phyloP scores from a whole-genome alignment of 2,888 invertebrate genomes.

The Synanthedon andrenaeformis region DNA sequence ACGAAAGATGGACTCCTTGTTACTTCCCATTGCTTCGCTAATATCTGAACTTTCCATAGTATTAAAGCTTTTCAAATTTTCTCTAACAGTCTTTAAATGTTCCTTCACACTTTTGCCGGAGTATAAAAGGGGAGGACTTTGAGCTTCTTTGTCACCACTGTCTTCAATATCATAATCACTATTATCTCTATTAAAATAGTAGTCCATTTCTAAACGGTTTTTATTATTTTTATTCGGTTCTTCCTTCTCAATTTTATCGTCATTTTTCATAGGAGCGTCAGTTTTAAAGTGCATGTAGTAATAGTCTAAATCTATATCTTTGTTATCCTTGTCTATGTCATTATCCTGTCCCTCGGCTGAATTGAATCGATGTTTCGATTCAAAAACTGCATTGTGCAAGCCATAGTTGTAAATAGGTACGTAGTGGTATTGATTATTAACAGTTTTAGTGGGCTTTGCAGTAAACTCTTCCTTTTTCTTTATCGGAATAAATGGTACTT shows the following conservation, averaged over 20 bases:
- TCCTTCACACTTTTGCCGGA: neutral
- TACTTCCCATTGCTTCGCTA: no score
- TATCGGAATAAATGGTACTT: conserved; percentile 8
- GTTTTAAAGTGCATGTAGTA: neutral
- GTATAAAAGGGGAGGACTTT: neutral
- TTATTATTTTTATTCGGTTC: no score
- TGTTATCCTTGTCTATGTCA: neutral
- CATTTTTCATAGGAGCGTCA: no score
- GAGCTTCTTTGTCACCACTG: neutral
- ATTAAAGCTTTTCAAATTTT: neutral
- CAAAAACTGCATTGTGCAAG: conserved; percentile 31
- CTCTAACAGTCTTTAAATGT: neutral
- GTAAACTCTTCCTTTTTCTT: conserved; percentile 1
- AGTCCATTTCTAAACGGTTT: conserved; percentile 20
- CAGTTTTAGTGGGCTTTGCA: neutral
- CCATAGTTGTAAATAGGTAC: conserved; percentile 28
- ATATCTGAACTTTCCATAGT: no score
- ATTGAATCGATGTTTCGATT: conserved; percentile 3
- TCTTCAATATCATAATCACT: neutral
- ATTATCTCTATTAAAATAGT: conserved; percentile 15
- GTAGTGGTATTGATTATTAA: conserved; percentile 24
- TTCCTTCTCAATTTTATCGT: no score
- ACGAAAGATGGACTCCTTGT: no score
- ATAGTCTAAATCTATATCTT: neutral
- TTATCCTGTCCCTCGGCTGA: neutral